Evolutionary conservation across 2,113 vertebrate genomes (phyloP).

Genomic region (Xiphophorus hellerii): DNA sequence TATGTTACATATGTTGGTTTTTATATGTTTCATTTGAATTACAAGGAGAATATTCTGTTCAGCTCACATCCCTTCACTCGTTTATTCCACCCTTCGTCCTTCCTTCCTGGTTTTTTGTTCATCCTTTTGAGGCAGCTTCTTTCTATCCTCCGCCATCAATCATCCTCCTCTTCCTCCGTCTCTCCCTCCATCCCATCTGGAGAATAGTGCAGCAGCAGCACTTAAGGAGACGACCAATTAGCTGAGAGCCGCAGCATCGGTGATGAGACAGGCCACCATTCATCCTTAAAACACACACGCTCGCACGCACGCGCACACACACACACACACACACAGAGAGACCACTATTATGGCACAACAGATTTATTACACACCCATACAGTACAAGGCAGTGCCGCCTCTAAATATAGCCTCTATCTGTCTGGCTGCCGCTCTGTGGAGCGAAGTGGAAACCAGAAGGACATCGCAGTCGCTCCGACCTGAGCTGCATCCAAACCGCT

Average conservation of each 20-base stretch:
- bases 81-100: constrained; percentile 8
- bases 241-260: constrained; percentile 57
- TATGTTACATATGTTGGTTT: background rate
- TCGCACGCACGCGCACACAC: constrained; percentile 15
- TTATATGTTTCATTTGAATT: too few relatives aligned
- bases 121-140: constrained; percentile 33
- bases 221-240: constrained; percentile 77
- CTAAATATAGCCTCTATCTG: constrained; percentile 68
- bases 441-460: constrained; percentile 12
- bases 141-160: constrained; percentile 42
- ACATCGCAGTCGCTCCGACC: constrained; percentile 32
- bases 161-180: constrained; percentile 13
- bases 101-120: constrained; percentile 37
- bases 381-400: constrained; percentile 55
- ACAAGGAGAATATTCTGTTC: background rate
- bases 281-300: constrained; percentile 51
- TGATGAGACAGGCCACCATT: constrained; percentile 67
- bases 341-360: constrained; percentile 62
- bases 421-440: constrained; percentile 17
- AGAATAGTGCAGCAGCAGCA: constrained; percentile 77
- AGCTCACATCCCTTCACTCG: constrained; percentile 29
- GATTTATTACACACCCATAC: constrained; percentile 69
- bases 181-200: constrained; percentile 54
- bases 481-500: constrained; percentile 27
- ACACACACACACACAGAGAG: constrained; percentile 29